Conservation (phyloP, 2,888 invertebrate genomes). For the Autographa pulchrina region DNA sequence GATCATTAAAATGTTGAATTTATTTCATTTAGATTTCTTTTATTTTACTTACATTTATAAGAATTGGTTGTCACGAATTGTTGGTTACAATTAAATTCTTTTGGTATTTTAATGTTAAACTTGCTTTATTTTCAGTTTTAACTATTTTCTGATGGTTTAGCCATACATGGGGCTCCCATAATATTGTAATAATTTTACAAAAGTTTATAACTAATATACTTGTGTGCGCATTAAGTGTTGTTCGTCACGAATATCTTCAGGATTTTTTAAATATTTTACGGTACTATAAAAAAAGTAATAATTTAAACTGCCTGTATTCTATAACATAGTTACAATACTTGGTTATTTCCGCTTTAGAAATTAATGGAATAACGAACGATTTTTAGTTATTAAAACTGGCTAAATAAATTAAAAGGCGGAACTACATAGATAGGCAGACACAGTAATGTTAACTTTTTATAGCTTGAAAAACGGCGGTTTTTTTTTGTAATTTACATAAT, state of each 20-base stretch:
- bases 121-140: not conserved
- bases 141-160: constrained; percentile 12
- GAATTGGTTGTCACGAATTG: constrained; percentile 22
- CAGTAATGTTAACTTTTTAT: too few species aligned
- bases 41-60: constrained; percentile 13
- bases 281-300: not conserved
- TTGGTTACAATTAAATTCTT: constrained; percentile 11
- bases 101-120: constrained; percentile 8
- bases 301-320: not conserved
- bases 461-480: too few species aligned
- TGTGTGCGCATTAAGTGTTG: not conserved
- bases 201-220: not conserved
- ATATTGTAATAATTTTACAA: not conserved
- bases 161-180: constrained; percentile 9
- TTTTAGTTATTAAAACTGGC: not conserved
- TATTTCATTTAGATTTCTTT: constrained; percentile 23
- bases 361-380: not conserved
- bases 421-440: not conserved
- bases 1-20: constrained; percentile 34
- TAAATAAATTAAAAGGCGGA: not conserved
- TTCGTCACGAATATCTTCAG: not conserved
- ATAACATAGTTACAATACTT: not conserved
- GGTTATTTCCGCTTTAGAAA: not conserved
- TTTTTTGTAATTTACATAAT: too few species aligned
- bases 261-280: constrained; percentile 22